Evolutionary conservation across 2,113 vertebrate species (phyloP), one percentile per base, ranked within the genome.

Genomic region (Polypterus senegalus): DNA sequence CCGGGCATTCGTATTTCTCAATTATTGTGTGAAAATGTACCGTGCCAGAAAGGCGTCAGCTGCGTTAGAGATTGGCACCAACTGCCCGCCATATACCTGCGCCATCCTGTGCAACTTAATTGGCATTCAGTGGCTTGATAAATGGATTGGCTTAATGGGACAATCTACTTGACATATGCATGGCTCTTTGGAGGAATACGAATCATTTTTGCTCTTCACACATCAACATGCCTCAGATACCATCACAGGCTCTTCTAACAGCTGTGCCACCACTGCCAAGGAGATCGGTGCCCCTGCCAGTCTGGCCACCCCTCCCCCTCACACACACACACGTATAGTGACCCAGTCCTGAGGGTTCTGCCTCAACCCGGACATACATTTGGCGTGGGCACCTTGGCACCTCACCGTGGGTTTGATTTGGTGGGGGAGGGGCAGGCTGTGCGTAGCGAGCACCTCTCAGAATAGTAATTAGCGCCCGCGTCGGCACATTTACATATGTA

Each of bases 91-190:
- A 75, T 87, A 88, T 90, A 93, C 90, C 88, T 93, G 85, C 88
- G 81, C 85, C 88, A 90, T 88, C 87, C 87, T 90, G 89, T 82
- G 85, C 84, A 86, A 84, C 89, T 89, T 91, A 91, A 93, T 92
- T 93, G 90, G 86, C 88, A 89, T 91, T 93, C 88, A 84, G 85
- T 83, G 81, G 78, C 73, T 84, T 93, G 88, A 92, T 91, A 91
- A 91, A 92, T 92, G 87, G 88, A 89, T 90, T 84, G 87, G 85
- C 85, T 92, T 91, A 91, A 91, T 90, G 89, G 89, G 86, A 90
- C 86, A 86, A 90, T 90, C 91, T 92, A 88, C 77, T 83, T 91
- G 88, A 93, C 90, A 92, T 92, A 93, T 92, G 90, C 85, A 87
- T 75, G 81, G 73, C 79, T 89, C 90, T 91, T 89, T 76, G 83